Percentiles rank a stretch among this genome's conserved stretches.
phyloP scores from a whole-genome alignment of 1,140 invertebrate species.

The Pectinophora gossypiella region DNA sequence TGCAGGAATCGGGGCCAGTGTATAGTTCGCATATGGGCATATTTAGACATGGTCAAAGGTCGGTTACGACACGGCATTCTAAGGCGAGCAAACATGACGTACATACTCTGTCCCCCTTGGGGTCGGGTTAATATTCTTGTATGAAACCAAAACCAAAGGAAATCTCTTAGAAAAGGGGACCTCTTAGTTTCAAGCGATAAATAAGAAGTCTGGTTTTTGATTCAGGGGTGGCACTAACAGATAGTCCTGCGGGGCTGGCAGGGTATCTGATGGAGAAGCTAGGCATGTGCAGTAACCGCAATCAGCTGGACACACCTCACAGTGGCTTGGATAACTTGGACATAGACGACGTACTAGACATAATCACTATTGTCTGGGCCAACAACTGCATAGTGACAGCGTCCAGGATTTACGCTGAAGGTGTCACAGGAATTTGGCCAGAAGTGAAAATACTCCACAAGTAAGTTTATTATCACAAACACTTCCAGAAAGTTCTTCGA shows the following conservation, averaged over 20 bases:
- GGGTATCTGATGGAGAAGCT: conserved; percentile 93
- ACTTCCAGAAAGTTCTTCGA: background rate
- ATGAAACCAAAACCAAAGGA: no score
- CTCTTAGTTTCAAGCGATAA: no score
- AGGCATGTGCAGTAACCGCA: conserved; percentile 82
- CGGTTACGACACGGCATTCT: no score
- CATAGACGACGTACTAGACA: conserved; percentile 89
- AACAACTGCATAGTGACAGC: conserved; percentile 86
- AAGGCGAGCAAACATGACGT: no score
- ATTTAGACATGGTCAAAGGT: no score
- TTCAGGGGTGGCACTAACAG: conserved; percentile 77
- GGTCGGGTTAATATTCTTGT: no score
- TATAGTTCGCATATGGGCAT: no score
- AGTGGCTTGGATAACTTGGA: conserved; percentile 82
- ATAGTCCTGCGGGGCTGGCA: conserved; percentile 85
- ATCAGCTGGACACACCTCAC: conserved; percentile 78
- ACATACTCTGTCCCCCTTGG: no score
- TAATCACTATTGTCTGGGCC: conserved; percentile 91
- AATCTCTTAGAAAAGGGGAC: no score
- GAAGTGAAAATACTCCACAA: conserved; percentile 39
- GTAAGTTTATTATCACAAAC: conserved; percentile 25
- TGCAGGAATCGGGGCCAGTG: no score
- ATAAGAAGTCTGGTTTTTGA: no score
- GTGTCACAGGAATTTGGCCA: conserved; percentile 46
- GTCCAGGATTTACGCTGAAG: conserved; percentile 85